Evolutionary conservation across 2,888 invertebrate genomes (phyloP), one percentile per base, ranked within the genome.

Genomic region (Carterocephalus palaemon): DNA sequence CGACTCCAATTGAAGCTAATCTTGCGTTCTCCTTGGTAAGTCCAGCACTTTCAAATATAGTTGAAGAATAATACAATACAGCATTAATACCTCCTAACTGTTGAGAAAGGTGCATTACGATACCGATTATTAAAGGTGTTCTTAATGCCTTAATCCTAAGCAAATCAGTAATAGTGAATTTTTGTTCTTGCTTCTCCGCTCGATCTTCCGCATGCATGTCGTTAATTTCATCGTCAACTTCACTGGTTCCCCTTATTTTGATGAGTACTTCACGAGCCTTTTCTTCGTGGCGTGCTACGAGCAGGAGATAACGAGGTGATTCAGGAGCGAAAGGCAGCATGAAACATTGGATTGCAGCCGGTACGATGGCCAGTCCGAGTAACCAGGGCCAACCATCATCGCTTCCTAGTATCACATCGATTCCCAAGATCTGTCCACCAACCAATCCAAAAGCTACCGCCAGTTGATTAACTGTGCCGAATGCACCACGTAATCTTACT

Each of bases 61-160:
- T 87, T 20, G 90, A 88, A 4, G 93, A 93, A 70, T 92, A 93
- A 71, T 92, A 93, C 54, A 93, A 88, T 32, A 93, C 92, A 70
- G 85, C 87, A 49, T 88, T 88, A 23, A 88, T 88, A 6, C 88
- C 88, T 23, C 87, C 86, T 49, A 81, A 61, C 48, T 88, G 88
- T 59, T 88, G 88, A 2, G 88, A 88, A 13, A 88, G 59, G 54
- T 88, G 88, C 87, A 88, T 86, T 19, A 88, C 87, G 3, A 88
- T 56, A 12, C 88, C 88, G 40, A 88, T 86, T 2, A 88, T 56
- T 2, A 88, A 68, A 3, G 88, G 88, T 10, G 71, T 72, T 6
- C 86, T 71, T 19, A 88, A 53, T 23, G 77, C 57, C 6, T 52
- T 56, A 13, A 76, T 79, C 6, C 59, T 62, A 46, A 88, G 66